Conservation (phyloP, 2,113 vertebrate genomes). For the Laticauda colubrina region DNA sequence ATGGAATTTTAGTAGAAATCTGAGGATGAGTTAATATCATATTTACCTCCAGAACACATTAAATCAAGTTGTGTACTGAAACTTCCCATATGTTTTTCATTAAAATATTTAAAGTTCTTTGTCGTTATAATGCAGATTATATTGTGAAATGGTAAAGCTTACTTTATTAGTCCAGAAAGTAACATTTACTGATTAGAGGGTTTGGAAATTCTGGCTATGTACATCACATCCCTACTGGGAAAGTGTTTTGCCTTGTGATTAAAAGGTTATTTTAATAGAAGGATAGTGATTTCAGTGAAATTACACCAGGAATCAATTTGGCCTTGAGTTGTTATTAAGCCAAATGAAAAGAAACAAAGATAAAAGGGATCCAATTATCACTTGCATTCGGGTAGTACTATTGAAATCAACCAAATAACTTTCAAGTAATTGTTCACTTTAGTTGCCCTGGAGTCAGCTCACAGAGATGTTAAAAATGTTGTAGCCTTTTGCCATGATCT, state of each 20-base stretch:
- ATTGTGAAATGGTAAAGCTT: slow-evolving; percentile 42
- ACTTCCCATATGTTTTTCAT: slow-evolving; percentile 47
- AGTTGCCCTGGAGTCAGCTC: not conserved
- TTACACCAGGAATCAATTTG: slow-evolving; percentile 6
- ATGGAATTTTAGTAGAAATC: slow-evolving; percentile 36
- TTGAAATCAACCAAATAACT: slow-evolving; percentile 1
- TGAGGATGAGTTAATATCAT: slow-evolving; percentile 51
- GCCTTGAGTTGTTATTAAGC: not conserved
- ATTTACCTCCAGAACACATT: slow-evolving; percentile 59
- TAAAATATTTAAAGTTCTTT: slow-evolving; percentile 56
- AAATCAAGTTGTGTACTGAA: slow-evolving; percentile 55
- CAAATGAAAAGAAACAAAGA: slow-evolving; percentile 20
- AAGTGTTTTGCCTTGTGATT: slow-evolving; percentile 41
- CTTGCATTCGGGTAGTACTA: not conserved
- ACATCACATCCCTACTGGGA: slow-evolving; percentile 12
- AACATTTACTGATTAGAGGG: slow-evolving; percentile 44
- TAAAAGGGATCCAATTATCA: not conserved
- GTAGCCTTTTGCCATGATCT: not conserved
- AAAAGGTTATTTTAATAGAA: slow-evolving; percentile 45
- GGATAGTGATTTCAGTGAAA: not conserved
- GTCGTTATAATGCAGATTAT: slow-evolving; percentile 55
- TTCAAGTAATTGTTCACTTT: slow-evolving; percentile 1
- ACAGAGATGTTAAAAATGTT: not conserved
- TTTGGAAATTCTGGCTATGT: slow-evolving; percentile 32
- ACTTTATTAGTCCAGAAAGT: slow-evolving; percentile 33